A percentile compares a stretch with the other conserved stretches of the same genome.
Conservation (phyloP, 2,113 vertebrate genomes). For the Philantomba maxwellii region DNA sequence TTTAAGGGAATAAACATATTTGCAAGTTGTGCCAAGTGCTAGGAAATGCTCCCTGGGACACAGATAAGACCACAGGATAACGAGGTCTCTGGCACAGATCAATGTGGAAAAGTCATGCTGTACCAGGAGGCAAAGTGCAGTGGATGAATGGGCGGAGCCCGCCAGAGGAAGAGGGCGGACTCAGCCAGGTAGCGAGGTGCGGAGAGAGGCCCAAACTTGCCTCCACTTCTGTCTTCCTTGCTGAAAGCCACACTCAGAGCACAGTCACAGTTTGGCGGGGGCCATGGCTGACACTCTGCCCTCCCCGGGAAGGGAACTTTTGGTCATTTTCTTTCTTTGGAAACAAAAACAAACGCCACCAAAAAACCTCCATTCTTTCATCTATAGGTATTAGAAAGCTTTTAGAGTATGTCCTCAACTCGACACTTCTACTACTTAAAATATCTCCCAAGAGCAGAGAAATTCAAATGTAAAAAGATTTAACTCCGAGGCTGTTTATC, state of each 20-base stretch:
- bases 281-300: rapidly evolving
- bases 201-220: rapidly evolving
- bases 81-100: rapidly evolving
- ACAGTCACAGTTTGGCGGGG: background rate
- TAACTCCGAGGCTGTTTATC: background rate
- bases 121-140: rapidly evolving
- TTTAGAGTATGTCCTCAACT: background rate
- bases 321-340: background rate
- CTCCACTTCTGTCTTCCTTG: background rate
- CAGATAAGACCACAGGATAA: rapidly evolving
- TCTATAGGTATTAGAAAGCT: background rate
- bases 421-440: background rate
- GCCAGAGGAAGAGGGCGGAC: background rate
- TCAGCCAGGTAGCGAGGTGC: background rate
- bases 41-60: background rate
- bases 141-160: background rate
- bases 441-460: background rate
- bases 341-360: background rate
- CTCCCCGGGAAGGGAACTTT: rapidly evolving
- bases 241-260: background rate
- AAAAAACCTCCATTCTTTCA: background rate
- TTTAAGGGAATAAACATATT: no score
- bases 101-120: background rate
- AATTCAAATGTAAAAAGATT: background rate
- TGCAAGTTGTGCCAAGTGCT: rapidly evolving